Evolutionary conservation across 53 echinoderm and acorn worm species (phyloP), one percentile per base, ranked within the genome.

Genomic region (Arbacia lixula): DNA sequence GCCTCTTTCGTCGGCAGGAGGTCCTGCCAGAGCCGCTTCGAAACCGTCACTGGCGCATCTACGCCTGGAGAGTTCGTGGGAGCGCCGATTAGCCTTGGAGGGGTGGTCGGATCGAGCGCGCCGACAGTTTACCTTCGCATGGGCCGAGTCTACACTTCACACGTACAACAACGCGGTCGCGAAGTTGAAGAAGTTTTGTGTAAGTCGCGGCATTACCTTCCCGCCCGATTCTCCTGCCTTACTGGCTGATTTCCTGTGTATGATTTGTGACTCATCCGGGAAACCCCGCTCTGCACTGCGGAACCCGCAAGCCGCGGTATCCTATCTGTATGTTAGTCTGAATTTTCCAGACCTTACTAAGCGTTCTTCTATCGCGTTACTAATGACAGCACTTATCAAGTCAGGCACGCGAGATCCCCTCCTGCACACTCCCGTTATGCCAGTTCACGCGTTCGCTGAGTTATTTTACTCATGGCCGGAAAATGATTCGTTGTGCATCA

Each of bases 1-100:
- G 28, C 62, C 43, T 80, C 60, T 80, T 80, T 29, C 60, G 36
- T 39, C 40, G 37, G 49, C 72, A 16, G 72, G 72, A 43, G 36
- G 62, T 80, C 24, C 40, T 60, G 4, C 67, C 87, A 64, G 88
- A 88, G 37, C 88, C 88, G 53, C 38, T 63, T n/a, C 37, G 75
- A 66, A 88, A 88, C 60, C 76, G 52, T 67, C 61, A 52, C 26
- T 88, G 84, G 75, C 72, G 26, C 38, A 34, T 61, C 33, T 84
- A 73, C 72, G 75, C 84, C 61, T 88, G 88, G 88, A 83, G 76
- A 37, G 54, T 88, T 22, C 74, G 50, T 88, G 76, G 88, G 61
- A 73, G 54, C 40, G 43, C 51, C 46, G 63, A 46, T 63, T 88
- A 57, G 40, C 19, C 4, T 64, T 38, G 33, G 84, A 89, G 50